Evolutionary conservation across 2,797 vertebrate species (phyloP).

Genomic region (Pampus argenteus): DNA sequence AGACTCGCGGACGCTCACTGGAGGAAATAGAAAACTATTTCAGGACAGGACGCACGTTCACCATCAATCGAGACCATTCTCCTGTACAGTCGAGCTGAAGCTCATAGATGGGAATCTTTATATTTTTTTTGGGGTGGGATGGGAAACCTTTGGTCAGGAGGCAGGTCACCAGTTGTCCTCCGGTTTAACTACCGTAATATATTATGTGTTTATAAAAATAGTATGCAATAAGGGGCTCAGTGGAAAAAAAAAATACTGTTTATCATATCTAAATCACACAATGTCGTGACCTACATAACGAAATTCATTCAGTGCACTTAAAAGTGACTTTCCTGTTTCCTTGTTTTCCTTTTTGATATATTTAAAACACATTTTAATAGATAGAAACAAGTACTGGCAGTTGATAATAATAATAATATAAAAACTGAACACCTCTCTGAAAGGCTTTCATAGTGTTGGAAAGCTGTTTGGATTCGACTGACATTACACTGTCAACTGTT

Average conservation of each 20-base stretch:
- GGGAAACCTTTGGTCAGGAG: not conserved
- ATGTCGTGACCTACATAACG: too few relatives aligned
- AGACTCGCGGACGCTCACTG: conserved; percentile 91
- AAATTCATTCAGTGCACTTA: not conserved
- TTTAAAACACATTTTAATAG: not conserved
- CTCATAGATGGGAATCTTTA: too few relatives aligned
- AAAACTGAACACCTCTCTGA: not conserved
- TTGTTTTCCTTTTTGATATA: too few relatives aligned
- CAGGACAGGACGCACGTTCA: conserved; percentile 83
- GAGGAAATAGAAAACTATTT: conserved; percentile 97
- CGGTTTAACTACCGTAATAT: not conserved
- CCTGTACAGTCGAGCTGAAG: conserved; percentile 11
- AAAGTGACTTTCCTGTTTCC: not conserved
- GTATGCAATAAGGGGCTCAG: too few relatives aligned
- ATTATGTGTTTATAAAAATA: not conserved
- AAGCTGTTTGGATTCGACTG: not conserved
- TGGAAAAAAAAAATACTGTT: too few relatives aligned
- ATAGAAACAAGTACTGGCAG: not conserved
- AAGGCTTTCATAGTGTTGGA: not conserved
- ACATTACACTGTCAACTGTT: too few relatives aligned
- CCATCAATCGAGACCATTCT: conserved; percentile 54
- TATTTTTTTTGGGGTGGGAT: too few relatives aligned
- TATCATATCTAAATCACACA: not conserved
- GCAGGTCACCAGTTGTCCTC: not conserved
- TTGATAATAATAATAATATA: not conserved